A percentile compares a stretch with the other conserved stretches of the same genome.
Conservation (phyloP, 2,888 invertebrate genomes). For the Microctonus hyperodae region DNA sequence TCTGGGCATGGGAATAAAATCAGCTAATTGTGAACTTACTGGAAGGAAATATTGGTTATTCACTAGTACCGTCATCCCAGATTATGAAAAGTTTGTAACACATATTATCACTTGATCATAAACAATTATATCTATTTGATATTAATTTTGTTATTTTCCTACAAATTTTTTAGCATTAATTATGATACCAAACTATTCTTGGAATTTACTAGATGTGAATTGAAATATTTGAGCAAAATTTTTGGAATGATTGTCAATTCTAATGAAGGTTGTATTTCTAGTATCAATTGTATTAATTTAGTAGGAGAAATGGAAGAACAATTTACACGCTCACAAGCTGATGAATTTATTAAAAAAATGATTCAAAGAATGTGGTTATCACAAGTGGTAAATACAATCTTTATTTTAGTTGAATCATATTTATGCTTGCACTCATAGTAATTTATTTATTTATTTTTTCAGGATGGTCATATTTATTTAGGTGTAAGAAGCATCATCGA, state of each 20-base stretch:
- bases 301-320: constrained; percentile 40
- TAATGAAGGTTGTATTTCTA: constrained; percentile 42
- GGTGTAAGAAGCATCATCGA: constrained; percentile 57
- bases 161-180: constrained; percentile 10
- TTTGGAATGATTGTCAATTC: constrained; percentile 51
- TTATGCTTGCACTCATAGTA: neutral
- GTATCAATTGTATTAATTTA: constrained; percentile 50
- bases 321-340: constrained; percentile 44
- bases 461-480: constrained; percentile 55
- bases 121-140: too few species aligned
- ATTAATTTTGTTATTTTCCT: too few species aligned
- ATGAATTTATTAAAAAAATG: constrained; percentile 46
- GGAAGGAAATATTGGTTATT: constrained; percentile 54
- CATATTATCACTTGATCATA: too few species aligned
- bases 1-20: constrained; percentile 45
- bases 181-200: constrained; percentile 12
- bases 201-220: constrained; percentile 46
- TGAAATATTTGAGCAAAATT: constrained; percentile 47
- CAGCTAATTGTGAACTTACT: constrained; percentile 51
- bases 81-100: constrained; percentile 34
- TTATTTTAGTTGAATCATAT: constrained; percentile 9
- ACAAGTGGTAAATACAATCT: constrained; percentile 41
- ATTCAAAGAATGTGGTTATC: constrained; percentile 48
- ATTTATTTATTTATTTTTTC: constrained; percentile 22
- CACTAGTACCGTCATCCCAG: constrained; percentile 43